Evolutionary conservation across 2,113 vertebrate species (phyloP).

Genomic region (Benitochromis conjunctus): DNA sequence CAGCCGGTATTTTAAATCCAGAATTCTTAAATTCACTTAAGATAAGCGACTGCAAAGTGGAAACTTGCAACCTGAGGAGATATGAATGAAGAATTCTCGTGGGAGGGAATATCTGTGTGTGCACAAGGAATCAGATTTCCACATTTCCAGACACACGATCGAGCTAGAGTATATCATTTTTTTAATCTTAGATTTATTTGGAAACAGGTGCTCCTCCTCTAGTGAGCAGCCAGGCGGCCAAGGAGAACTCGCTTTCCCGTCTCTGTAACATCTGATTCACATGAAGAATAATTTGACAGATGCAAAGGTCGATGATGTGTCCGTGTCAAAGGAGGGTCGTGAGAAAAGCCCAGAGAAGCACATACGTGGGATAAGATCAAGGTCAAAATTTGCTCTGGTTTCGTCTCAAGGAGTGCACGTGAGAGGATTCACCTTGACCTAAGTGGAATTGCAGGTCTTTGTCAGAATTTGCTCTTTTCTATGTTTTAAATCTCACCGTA

Average conservation of each 20-base stretch:
- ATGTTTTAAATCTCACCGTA: constrained; percentile 4
- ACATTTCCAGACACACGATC: constrained; percentile 39
- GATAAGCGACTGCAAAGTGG: constrained; percentile 9
- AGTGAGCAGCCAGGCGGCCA: background rate
- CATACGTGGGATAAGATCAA: constrained; percentile 34
- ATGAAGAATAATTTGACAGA: constrained; percentile 55
- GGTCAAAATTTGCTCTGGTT: constrained; percentile 16
- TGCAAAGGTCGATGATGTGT: constrained; percentile 52
- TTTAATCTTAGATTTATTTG: constrained; percentile 57
- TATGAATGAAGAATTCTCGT: constrained; percentile 22
- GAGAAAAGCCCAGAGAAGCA: constrained; percentile 52
- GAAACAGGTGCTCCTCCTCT: constrained; percentile 62
- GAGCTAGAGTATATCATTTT: constrained; percentile 23
- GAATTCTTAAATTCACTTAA: constrained; percentile 23
- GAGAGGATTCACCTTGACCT: background rate
- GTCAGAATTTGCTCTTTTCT: constrained; percentile 8
- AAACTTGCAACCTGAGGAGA: background rate
- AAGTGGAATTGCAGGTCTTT: constrained; percentile 5
- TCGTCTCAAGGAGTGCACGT: background rate
- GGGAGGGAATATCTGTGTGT: constrained; percentile 5
- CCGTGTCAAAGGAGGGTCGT: constrained; percentile 61
- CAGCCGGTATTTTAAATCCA: constrained; percentile 30
- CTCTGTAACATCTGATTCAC: constrained; percentile 57
- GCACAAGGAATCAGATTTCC: constrained; percentile 43
- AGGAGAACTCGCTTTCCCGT: constrained; percentile 19